Evolutionary conservation across 1,140 invertebrate genomes (phyloP).

Genomic region (Papilio glaucus): DNA sequence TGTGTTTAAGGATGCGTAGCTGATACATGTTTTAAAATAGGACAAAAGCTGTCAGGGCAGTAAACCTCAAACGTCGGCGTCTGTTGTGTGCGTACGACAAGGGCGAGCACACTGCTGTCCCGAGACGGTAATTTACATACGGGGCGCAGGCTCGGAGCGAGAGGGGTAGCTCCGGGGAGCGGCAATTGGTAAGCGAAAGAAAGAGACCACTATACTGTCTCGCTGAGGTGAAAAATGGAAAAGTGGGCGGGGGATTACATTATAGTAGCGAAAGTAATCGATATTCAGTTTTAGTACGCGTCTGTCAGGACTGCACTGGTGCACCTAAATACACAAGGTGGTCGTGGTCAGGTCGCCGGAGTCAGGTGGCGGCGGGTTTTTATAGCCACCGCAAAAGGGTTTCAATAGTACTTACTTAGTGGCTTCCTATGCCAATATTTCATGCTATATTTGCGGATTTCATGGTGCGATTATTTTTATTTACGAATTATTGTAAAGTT

Average conservation of each 20-base stretch:
- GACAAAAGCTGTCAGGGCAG: slow-evolving; percentile 80
- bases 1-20: slow-evolving; percentile 51
- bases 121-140: slow-evolving; percentile 82
- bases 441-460: not conserved
- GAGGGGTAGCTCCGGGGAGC: slow-evolving; percentile 67
- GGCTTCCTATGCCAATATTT: not conserved
- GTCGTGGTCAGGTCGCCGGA: slow-evolving; percentile 55
- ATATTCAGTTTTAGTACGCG: slow-evolving; percentile 83
- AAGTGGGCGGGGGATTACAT: slow-evolving; percentile 83
- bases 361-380: slow-evolving; percentile 48
- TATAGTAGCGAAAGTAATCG: slow-evolving; percentile 86
- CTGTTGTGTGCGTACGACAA: slow-evolving; percentile 53
- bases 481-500: no score
- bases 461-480: not conserved
- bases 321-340: slow-evolving; percentile 74
- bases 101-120: slow-evolving; percentile 62
- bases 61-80: slow-evolving; percentile 73
- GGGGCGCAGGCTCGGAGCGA: slow-evolving; percentile 67
- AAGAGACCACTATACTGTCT: slow-evolving; percentile 82
- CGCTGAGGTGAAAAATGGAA: slow-evolving; percentile 84
- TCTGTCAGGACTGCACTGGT: slow-evolving; percentile 77
- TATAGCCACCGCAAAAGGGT: slow-evolving; percentile 48
- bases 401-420: slow-evolving; percentile 36
- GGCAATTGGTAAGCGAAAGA: slow-evolving; percentile 61
- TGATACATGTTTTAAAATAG: slow-evolving; percentile 78